phyloP scores from a whole-genome alignment of 2,113 vertebrate genomes.

The Hoplias malabaricus region DNA sequence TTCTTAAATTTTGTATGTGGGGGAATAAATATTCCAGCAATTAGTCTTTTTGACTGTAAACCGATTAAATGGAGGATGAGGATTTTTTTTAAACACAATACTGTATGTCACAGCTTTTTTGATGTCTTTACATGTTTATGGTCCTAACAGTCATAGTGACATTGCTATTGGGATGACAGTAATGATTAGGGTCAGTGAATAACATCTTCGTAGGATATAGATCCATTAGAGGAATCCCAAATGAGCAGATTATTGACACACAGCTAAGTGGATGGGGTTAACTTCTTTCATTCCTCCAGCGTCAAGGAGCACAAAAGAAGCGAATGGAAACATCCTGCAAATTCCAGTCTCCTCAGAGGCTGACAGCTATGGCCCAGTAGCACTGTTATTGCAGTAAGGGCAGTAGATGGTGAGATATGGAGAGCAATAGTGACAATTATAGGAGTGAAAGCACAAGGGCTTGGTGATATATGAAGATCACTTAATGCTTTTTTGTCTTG shows the following conservation, averaged over 20 bases:
- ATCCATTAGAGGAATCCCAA: conserved; percentile 46
- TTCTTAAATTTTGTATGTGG: too few relatives aligned
- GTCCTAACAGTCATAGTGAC: conserved; percentile 30
- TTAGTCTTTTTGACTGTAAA: too few relatives aligned
- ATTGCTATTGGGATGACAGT: conserved; percentile 26
- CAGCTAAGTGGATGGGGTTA: conserved; percentile 42
- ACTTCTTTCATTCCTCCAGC: conserved; percentile 19
- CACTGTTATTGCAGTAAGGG: conserved; percentile 82
- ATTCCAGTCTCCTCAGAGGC: conserved; percentile 67
- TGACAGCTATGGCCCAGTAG: conserved; percentile 77
- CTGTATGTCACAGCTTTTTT: background rate
- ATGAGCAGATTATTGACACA: conserved; percentile 39
- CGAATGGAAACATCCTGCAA: conserved; percentile 23
- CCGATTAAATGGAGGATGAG: too few relatives aligned
- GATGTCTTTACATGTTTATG: conserved; percentile 20
- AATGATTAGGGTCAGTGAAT: conserved; percentile 37
- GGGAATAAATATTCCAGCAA: too few relatives aligned
- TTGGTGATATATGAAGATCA: conserved; percentile 89
- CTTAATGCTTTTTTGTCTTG: conserved; percentile 90
- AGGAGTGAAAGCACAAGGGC: conserved; percentile 88
- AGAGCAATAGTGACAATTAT: conserved; percentile 89
- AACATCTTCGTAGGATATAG: conserved; percentile 34
- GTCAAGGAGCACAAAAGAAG: background rate
- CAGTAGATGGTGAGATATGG: conserved; percentile 87
- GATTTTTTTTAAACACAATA: background rate